Evolutionary conservation across 2,797 vertebrate species (phyloP).

Genomic region (Myotis findleyi): DNA sequence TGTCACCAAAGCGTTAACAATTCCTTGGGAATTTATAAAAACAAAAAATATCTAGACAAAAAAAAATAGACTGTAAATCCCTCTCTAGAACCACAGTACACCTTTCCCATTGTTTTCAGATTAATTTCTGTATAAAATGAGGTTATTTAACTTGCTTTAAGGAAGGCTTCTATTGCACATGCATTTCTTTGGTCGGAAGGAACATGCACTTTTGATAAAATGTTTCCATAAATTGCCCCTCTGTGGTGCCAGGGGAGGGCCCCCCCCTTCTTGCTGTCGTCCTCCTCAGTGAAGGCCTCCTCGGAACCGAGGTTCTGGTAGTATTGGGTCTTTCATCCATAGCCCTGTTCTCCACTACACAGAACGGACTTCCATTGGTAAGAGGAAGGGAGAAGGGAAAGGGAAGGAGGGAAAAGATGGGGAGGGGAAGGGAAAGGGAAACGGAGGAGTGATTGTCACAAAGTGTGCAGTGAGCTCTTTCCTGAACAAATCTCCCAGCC

Average conservation of each 20-base stretch:
- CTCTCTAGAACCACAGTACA: constrained; percentile 46
- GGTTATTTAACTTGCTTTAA: constrained; percentile 57
- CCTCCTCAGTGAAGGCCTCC: neutral
- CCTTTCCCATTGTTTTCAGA: constrained; percentile 40
- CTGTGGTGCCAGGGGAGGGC: constrained; percentile 55
- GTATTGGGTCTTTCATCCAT: neutral
- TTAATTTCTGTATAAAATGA: constrained; percentile 20
- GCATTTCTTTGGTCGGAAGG: constrained; percentile 88
- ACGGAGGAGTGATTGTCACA: constrained; percentile 14
- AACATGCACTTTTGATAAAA: constrained; percentile 70
- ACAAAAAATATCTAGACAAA: constrained; percentile 63
- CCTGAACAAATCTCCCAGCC: neutral
- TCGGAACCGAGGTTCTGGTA: neutral
- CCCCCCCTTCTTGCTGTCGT: neutral
- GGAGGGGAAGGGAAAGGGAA: neutral
- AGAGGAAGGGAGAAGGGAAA: neutral
- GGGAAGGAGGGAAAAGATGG: accelerated
- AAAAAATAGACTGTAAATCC: constrained; percentile 39
- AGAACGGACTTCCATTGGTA: neutral
- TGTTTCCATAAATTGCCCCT: constrained; percentile 71
- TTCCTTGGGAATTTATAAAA: constrained; percentile 86
- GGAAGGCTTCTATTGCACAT: constrained; percentile 86
- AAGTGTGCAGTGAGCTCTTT: neutral
- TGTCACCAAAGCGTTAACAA: constrained; percentile 86
- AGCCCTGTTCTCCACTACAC: neutral